Conservation (phyloP, 64 coral and sea anemone species). For the Actinia tenebrosa region DNA sequence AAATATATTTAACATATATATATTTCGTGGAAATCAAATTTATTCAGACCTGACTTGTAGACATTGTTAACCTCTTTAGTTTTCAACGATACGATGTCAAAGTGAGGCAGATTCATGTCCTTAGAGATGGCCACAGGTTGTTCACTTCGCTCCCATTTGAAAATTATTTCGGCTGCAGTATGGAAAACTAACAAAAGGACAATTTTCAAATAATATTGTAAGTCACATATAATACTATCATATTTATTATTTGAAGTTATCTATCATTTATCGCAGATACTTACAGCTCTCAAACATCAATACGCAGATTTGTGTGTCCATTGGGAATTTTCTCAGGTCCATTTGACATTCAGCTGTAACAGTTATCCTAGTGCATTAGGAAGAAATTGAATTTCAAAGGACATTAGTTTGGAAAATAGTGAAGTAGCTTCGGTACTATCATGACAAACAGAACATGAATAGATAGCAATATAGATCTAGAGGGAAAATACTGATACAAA, state of each 20-base stretch:
- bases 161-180: conserved; percentile 23
- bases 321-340: conserved; percentile 53
- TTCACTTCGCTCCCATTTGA: conserved; percentile 11
- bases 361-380: conserved; percentile 34
- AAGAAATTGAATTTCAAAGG: no score
- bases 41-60: conserved; percentile 22
- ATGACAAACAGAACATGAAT: no score
- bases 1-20: no score
- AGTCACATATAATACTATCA: no score
- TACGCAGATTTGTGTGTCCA: conserved; percentile 43
- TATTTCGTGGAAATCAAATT: no score
- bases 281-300: conserved; percentile 57
- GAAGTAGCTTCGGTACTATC: no score
- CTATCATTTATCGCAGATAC: not conserved
- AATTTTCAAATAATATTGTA: no score
- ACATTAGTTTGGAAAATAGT: no score
- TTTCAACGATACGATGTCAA: conserved; percentile 18
- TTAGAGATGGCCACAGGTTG: conserved; percentile 22
- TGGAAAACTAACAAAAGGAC: conserved; percentile 13
- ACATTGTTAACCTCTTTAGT: conserved; percentile 25
- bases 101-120: conserved; percentile 29
- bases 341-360: conserved; percentile 53
- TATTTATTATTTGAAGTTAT: no score
- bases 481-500: no score
- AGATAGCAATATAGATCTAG: no score